Base-by-base conservation (phyloP, 2,113 vertebrate genomes). In the Campylorhamphus procurvoides region DNA sequence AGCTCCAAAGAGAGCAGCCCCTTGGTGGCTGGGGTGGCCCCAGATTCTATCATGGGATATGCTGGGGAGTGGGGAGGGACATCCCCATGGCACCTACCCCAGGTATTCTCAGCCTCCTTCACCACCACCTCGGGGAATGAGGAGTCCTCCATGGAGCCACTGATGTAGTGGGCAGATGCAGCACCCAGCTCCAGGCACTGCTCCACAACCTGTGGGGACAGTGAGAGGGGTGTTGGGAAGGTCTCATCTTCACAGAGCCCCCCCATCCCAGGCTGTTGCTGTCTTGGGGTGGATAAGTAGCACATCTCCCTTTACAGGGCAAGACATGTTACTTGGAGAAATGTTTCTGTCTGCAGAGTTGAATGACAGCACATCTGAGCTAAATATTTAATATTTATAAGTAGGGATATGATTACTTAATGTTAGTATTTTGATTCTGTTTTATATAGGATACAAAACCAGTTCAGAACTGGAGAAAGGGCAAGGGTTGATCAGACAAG, bases 111-210 rank as follows among this genome's bases (percentile, higher is more conserved):
- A 28, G 98, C 98, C 90, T 97, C 84, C 71, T 83, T 84, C 72
- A 98, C 95, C 80, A 98, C 84, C 67, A 93, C 44, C 47, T 97
- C 35, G 1, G 98, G 96, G 7, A 98, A 96, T 0, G 13, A 29
- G 75, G 95, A 80, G 84, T 96, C 85, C 64, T 98, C 97, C 98
- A 98, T 98, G 46, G 95, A 97, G 91, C 98, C 97, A 1, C 90
- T 96, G 28, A 98, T 46, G 6, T 96, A 98, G 80, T 40, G 87
- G 14, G 98, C 98, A 0, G 98, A 98, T 0, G 98, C 97, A 0
- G 98, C 98, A 0, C 98, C 97, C 9, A 98, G 97, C 52, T 98
- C 64, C 6, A 93, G 94, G 87, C 98, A 98, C 9, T 19, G 88
- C 53, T 97, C 49, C 33, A 97, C 94, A 0, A 98, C 96, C 98